Base-by-base conservation (phyloP, 2,888 invertebrate genomes). In the Tenthredo notha region DNA sequence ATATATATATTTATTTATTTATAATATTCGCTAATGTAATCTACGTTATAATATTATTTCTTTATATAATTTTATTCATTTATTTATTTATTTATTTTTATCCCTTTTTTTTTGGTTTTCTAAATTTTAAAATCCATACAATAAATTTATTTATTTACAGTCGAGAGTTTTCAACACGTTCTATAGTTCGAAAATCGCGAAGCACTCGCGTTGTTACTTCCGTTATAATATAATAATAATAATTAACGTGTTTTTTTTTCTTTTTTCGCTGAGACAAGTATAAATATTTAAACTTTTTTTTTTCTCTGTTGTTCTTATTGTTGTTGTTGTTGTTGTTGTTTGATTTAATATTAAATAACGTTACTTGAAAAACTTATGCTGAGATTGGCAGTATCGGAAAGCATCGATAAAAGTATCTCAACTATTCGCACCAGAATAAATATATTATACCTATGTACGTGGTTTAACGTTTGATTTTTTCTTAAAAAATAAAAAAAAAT, bases 21-120 rank as follows among this genome's bases (percentile, higher is more conserved):
- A 87, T 87, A 85, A 82, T 89, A 89, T 88, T 86, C 83, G 84
- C 89, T 90, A 89, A 88, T 89, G 88, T 89, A 85, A 83, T 88
- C 89, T 91, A 91, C 87, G 82, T 90, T 87, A 87, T 88, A 54
- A 54, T 90, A 87, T 85, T 87, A 86, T 85, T 89, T 85, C 85
- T 87, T 89, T 89, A 61, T 37, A 80, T 61, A 37, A 61, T 80
- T 54, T 47, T 77, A n/a, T 72, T 37, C 9, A 33, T 37, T 75
- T 50, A 50, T 77, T 33, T 25, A 1, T 77, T 2, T 0, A 50
- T 77, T 77, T 50, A 18, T 50, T 25, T 43, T 43, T n/a, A n/a
- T 43, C 40, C 29, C 4, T 33, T 33, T 33, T 33, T 37, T 43
- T 43, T 43, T 21, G 85, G 25, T 88, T 87, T 89, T 89, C 86